Evolutionary conservation across 30 jellyfish, hydroid and myxozoan species (phyloP).

Genomic region (Cassiopea andromeda): DNA sequence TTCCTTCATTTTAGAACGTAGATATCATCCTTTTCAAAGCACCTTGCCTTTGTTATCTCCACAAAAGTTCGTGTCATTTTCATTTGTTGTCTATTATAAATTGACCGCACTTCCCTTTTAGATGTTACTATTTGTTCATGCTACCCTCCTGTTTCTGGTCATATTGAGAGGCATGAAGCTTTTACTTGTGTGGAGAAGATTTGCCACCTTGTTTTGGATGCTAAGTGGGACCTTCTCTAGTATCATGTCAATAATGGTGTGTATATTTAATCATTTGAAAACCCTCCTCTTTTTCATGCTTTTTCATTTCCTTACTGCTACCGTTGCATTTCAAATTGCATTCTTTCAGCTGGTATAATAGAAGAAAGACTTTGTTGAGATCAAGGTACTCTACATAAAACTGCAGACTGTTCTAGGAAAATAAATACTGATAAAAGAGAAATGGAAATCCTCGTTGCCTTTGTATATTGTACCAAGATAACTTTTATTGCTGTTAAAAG

Average conservation of each 20-base stretch:
- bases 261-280: neutral
- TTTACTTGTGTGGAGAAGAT: constrained; percentile 48
- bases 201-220: constrained; percentile 8
- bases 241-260: constrained; percentile 5
- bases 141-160: constrained; percentile 53
- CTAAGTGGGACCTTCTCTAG: neutral
- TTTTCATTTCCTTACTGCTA: neutral
- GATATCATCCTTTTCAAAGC: too few species aligned
- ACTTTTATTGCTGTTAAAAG: too few species aligned
- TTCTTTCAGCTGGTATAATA: too few species aligned
- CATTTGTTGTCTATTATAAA: neutral
- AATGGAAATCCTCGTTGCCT: too few species aligned
- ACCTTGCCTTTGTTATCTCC: too few species aligned
- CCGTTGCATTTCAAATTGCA: too few species aligned
- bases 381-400: too few species aligned
- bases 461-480: too few species aligned
- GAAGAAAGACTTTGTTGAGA: too few species aligned
- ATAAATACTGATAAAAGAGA: too few species aligned
- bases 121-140: constrained; percentile 25
- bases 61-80: neutral
- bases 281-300: neutral
- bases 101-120: neutral
- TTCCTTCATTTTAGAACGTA: too few species aligned
- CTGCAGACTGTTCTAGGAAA: too few species aligned
- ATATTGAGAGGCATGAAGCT: constrained; percentile 23